These are phyloP conservation scores for Capreolus pygargus DNA, from an alignment of 2,113 vertebrate species.

Conservation along the genomic window DNA sequence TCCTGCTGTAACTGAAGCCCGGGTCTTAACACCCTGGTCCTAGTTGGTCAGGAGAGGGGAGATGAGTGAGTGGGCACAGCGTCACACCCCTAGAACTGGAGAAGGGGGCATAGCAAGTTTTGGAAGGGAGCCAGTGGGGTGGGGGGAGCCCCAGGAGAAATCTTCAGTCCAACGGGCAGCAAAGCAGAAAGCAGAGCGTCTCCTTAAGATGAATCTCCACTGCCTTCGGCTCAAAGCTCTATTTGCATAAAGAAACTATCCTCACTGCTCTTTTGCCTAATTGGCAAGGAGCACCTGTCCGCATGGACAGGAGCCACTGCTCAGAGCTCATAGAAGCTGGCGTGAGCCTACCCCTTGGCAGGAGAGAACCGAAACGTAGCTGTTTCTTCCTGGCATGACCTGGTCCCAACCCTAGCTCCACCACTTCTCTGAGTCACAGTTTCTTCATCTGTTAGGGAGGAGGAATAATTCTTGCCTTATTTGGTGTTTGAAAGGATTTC, in stretches of 20 bases:
- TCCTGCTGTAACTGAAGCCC: neutral
- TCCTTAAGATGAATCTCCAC: neutral
- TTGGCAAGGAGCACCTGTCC: conserved; percentile 61
- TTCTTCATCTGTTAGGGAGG: neutral
- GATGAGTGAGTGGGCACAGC: neutral
- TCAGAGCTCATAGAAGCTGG: conserved; percentile 61
- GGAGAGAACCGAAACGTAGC: neutral
- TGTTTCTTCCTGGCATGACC: neutral
- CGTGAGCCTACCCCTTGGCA: rapidly evolving
- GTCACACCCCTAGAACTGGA: neutral
- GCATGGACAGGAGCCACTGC: conserved; percentile 58
- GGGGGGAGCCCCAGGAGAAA: neutral
- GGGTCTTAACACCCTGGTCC: neutral
- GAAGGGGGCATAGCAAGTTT: neutral
- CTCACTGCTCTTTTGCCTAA: conserved; percentile 73
- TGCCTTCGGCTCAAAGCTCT: conserved; percentile 69
- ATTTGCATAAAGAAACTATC: conserved; percentile 80
- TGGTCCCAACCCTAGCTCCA: neutral
- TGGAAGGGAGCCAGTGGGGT: neutral
- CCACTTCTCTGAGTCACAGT: neutral
- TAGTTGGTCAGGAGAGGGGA: neutral
- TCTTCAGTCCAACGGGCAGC: neutral
- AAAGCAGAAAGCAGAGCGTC: neutral
- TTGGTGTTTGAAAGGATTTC: neutral
- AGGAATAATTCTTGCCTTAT: neutral